Conservation (phyloP, 1,140 invertebrate genomes). For the Plodia interpunctella region DNA sequence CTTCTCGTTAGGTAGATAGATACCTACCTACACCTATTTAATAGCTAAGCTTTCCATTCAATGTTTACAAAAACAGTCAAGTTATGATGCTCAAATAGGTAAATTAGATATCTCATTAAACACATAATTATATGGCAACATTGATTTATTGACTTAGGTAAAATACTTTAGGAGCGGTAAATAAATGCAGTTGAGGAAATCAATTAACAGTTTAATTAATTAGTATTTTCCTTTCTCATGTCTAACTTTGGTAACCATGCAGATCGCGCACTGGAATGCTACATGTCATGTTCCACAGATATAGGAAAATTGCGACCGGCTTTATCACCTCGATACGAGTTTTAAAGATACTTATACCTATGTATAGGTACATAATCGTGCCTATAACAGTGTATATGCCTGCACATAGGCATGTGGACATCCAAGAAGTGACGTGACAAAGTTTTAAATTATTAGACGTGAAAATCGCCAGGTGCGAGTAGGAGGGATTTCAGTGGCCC, state of each 20-base stretch:
- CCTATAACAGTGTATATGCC: constrained; percentile 1
- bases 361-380: neutral
- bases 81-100: too few relatives aligned
- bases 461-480: constrained; percentile 75
- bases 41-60: too few relatives aligned
- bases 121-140: too few relatives aligned
- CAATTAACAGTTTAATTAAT: constrained; percentile 7
- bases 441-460: constrained; percentile 74
- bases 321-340: neutral
- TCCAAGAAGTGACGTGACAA: constrained; percentile 67
- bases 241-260: neutral
- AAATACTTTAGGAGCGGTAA: neutral
- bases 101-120: too few relatives aligned
- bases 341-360: neutral
- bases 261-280: neutral
- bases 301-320: neutral
- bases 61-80: too few relatives aligned
- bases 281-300: constrained; percentile 5
- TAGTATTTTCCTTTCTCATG: constrained; percentile 5
- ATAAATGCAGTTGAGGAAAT: neutral
- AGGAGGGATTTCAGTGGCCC: constrained; percentile 83
- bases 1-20: too few relatives aligned
- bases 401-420: constrained; percentile 18
- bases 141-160: too few relatives aligned
- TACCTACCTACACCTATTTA: too few relatives aligned